Evolutionary conservation across 2,113 vertebrate species (phyloP).

Genomic region (Solea senegalensis): DNA sequence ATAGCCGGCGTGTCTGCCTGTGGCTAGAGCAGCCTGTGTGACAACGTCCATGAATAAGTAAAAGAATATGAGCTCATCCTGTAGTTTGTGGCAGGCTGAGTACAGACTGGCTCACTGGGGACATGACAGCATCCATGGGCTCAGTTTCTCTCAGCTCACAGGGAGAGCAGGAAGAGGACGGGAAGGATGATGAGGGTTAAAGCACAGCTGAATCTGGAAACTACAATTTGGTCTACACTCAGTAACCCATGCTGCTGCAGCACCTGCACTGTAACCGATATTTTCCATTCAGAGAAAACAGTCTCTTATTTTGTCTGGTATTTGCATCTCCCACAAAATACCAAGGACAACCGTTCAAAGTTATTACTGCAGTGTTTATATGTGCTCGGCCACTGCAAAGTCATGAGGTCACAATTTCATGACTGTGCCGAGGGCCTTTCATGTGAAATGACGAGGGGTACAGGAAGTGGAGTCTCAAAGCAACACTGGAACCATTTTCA

Average conservation of each 20-base stretch:
- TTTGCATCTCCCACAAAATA: neutral
- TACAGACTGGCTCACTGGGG: slow-evolving; percentile 51
- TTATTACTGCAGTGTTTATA: neutral
- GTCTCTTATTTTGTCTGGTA: neutral
- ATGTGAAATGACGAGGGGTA: neutral
- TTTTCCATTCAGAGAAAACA: neutral
- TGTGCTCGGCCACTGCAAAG: neutral
- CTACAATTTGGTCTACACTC: neutral
- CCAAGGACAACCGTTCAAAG: neutral
- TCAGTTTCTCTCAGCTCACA: slow-evolving; percentile 11
- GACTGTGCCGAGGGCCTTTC: neutral
- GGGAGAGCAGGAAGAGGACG: slow-evolving; percentile 14
- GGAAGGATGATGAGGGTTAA: slow-evolving; percentile 20
- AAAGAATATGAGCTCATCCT: slow-evolving; percentile 71
- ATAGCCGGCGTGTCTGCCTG: slow-evolving; percentile 21
- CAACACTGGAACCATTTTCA: neutral
- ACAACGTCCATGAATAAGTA: slow-evolving; percentile 71
- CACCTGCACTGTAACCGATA: slow-evolving; percentile 14
- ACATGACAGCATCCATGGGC: slow-evolving; percentile 63
- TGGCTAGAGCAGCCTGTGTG: slow-evolving; percentile 61
- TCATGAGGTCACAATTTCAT: neutral
- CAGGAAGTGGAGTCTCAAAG: neutral
- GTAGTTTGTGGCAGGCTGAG: slow-evolving; percentile 58
- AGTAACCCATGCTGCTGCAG: neutral
- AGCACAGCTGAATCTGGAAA: slow-evolving; percentile 11